Evolutionary conservation across 2,888 invertebrate genomes (phyloP).

Genomic region (Standfussiana lucernea): DNA sequence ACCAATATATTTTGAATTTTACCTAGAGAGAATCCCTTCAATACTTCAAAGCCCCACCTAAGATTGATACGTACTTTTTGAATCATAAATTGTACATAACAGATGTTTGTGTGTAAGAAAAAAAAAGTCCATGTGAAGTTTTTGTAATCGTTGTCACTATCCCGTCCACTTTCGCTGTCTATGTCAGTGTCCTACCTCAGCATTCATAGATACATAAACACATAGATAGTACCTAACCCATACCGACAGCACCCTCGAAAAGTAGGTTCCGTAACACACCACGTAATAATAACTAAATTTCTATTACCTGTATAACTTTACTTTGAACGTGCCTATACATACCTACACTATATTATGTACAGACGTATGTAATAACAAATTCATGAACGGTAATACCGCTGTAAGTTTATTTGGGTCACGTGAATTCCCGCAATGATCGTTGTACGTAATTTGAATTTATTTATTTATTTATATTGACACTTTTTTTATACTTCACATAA

Average conservation of each 20-base stretch:
- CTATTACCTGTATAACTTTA: conserved; percentile 13
- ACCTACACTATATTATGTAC: conserved; percentile 21
- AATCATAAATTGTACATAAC: not conserved
- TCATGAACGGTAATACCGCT: conserved; percentile 48
- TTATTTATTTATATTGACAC: conserved; percentile 39
- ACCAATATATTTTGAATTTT: conserved; percentile 11
- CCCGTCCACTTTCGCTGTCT: not conserved
- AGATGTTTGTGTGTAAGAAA: not conserved
- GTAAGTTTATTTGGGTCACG: conserved; percentile 60
- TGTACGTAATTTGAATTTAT: conserved; percentile 38
- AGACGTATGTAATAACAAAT: conserved; percentile 50
- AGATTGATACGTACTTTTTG: not conserved
- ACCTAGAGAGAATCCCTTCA: conserved; percentile 3
- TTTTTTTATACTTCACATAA: conserved; percentile 12
- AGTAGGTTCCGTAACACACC: not conserved
- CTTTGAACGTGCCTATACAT: not conserved
- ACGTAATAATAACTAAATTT: conserved; percentile 20
- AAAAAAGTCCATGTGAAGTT: not conserved
- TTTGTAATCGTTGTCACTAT: not conserved
- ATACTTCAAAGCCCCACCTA: not conserved
- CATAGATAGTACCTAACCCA: not conserved
- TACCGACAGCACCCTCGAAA: not conserved
- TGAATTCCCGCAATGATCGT: conserved; percentile 47
- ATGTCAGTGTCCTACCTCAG: not conserved
- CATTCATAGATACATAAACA: not conserved